Conservation (phyloP, 2,797 vertebrate species). For the Acipenser transmontanus region DNA sequence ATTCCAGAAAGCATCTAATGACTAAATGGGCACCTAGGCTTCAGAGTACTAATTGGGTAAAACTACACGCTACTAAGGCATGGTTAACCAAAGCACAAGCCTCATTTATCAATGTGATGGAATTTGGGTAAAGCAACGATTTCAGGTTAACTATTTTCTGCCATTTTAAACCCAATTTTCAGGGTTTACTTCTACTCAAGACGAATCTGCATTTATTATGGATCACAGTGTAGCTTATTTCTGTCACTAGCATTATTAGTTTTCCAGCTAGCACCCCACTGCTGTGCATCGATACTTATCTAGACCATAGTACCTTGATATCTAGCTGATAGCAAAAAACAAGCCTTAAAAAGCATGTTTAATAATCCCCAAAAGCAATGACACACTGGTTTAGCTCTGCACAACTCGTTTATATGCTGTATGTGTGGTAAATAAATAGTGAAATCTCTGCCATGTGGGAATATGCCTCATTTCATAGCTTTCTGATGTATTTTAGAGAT, state of each 20-base stretch:
- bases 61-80: conserved; percentile 25
- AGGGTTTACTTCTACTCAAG: conserved; percentile 12
- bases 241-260: conserved; percentile 38
- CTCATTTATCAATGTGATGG: conserved; percentile 16
- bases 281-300: too few relatives aligned
- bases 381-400: too few relatives aligned
- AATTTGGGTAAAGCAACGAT: conserved; percentile 14
- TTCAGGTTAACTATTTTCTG: conserved; percentile 25
- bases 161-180: conserved; percentile 31
- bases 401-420: too few relatives aligned
- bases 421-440: too few relatives aligned
- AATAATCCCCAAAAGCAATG: too few relatives aligned
- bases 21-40: conserved; percentile 24
- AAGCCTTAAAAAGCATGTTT: too few relatives aligned
- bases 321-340: too few relatives aligned
- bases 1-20: conserved; percentile 6
- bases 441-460: too few relatives aligned
- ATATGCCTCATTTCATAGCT: too few relatives aligned
- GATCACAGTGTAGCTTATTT: conserved; percentile 19
- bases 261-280: conserved; percentile 40
- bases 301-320: too few relatives aligned
- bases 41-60: conserved; percentile 20
- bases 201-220: conserved; percentile 25
- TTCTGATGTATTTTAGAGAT: too few relatives aligned
- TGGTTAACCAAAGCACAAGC: conserved; percentile 12